These are phyloP conservation scores for Phyto melanocephala DNA, from an alignment of 2,888 invertebrate genomes.

Conservation along the genomic window DNA sequence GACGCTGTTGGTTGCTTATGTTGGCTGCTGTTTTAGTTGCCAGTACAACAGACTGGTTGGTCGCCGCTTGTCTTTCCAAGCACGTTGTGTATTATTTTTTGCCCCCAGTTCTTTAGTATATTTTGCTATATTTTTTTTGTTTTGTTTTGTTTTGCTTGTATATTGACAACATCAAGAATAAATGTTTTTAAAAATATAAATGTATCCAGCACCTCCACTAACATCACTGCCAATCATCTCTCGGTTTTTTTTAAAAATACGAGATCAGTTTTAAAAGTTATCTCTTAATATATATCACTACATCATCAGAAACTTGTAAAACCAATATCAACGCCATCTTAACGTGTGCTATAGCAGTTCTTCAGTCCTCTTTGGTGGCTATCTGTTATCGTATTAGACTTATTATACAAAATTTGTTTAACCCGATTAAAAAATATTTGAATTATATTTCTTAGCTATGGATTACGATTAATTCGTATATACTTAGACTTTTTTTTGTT, in stretches of 20 bases:
- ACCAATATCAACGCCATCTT: too few species aligned
- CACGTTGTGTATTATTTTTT: background rate
- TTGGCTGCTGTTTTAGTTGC: slow-evolving; percentile 44
- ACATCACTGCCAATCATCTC: slow-evolving; percentile 2
- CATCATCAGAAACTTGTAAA: too few species aligned
- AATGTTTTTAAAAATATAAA: slow-evolving; percentile 19
- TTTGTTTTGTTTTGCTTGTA: background rate
- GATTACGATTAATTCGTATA: too few species aligned
- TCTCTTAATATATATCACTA: too few species aligned
- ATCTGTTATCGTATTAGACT: too few species aligned
- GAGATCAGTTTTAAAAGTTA: background rate
- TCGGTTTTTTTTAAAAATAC: background rate
- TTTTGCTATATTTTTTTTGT: slow-evolving; percentile 20
- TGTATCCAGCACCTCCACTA: background rate
- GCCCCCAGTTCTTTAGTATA: background rate
- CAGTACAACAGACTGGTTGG: slow-evolving; percentile 23
- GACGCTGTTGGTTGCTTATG: slow-evolving; percentile 19
- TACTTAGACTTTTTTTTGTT: too few species aligned
- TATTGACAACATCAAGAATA: slow-evolving; percentile 1
- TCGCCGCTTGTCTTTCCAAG: slow-evolving; percentile 1
- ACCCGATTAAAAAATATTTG: too few species aligned
- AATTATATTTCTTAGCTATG: too few species aligned
- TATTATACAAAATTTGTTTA: too few species aligned
- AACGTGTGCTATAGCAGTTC: too few species aligned
- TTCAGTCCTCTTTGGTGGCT: too few species aligned